Evolutionary conservation across 2,113 vertebrate species (phyloP).

Genomic region (Cromileptes altivelis): DNA sequence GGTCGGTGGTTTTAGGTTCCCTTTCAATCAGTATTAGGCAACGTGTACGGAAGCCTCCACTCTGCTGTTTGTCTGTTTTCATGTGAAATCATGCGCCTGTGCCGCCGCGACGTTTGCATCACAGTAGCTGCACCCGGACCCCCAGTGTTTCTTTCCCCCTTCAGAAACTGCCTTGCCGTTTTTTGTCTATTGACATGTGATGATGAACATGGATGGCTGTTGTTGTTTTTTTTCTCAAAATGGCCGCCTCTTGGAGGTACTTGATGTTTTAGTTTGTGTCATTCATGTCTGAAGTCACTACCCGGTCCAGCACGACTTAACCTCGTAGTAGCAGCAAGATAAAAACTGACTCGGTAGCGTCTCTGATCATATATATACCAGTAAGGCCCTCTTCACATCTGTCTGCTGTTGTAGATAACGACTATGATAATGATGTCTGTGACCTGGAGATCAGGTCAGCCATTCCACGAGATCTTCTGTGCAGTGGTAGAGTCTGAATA

Average conservation of each 20-base stretch:
- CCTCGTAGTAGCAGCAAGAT: constrained; percentile 69
- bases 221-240: neutral
- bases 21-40: constrained; percentile 56
- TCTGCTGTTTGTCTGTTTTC: constrained; percentile 32
- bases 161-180: constrained; percentile 65
- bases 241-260: constrained; percentile 41
- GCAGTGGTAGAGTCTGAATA: constrained; percentile 59
- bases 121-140: constrained; percentile 23
- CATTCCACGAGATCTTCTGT: constrained; percentile 63
- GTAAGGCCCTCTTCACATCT: constrained; percentile 52
- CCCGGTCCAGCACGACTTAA: constrained; percentile 62
- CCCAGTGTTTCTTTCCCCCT: constrained; percentile 32
- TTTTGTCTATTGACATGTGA: constrained; percentile 46
- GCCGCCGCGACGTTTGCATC: constrained; percentile 23
- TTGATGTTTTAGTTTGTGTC: constrained; percentile 45
- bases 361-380: constrained; percentile 51
- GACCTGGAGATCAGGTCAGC: constrained; percentile 51
- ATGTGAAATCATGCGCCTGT: constrained; percentile 22
- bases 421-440: constrained; percentile 62
- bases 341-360: constrained; percentile 57
- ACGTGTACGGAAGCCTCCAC: neutral
- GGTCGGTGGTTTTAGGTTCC: constrained; percentile 27
- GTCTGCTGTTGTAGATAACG: constrained; percentile 69
- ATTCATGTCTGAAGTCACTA: constrained; percentile 50
- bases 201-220: constrained; percentile 24